Base-by-base conservation (phyloP, 1,140 invertebrate species). In the Drosophila albomicans region DNA sequence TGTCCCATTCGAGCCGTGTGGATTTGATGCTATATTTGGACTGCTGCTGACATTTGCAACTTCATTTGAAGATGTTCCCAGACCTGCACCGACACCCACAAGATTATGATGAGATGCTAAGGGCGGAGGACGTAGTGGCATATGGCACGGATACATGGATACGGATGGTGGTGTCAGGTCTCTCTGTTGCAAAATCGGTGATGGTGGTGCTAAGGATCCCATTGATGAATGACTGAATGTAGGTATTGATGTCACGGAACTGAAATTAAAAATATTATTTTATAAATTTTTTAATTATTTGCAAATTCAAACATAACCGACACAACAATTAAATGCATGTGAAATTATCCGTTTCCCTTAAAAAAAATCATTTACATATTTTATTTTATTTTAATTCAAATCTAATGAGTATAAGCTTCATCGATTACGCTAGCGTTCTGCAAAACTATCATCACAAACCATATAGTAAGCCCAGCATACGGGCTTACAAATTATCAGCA, bases 101-200 rank as follows among this genome's bases (percentile, higher is more conserved):
- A 78, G 35, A 38, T 38, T 58, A 43, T 82, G 82, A 15, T 75
- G 82, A 1, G 79, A 54, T 7, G 79, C 65, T 45, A 86, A 65
- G 5, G 80, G 67, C 2, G 81, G 77, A 1, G 82, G 66, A 1
- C 91, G 74, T 11, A 89, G 13, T 3, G 87, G 78, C 84, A 92
- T 92, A 48, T 92, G 92, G 35, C 92, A 92, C 25, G 91, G 80
- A 43, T 92, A 92, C 48, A 91, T 80, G 11, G 92, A 82, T 1
- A 91, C 79, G 11, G 92, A 82, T 1, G 92, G 81, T n/a, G 92
- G 77, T 3, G 78, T 91, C 7, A 92, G 43, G 57, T 92, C 90
- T n/a, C 89, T 75, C n/a, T 91, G 91, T 15, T 91, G 90, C 2
- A 72, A 56, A 51, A 90, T 73, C 13, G 91, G 80, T 15, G 91